Base-by-base conservation (phyloP, 2,797 vertebrate genomes). In the Poeciliopsis infans region DNA sequence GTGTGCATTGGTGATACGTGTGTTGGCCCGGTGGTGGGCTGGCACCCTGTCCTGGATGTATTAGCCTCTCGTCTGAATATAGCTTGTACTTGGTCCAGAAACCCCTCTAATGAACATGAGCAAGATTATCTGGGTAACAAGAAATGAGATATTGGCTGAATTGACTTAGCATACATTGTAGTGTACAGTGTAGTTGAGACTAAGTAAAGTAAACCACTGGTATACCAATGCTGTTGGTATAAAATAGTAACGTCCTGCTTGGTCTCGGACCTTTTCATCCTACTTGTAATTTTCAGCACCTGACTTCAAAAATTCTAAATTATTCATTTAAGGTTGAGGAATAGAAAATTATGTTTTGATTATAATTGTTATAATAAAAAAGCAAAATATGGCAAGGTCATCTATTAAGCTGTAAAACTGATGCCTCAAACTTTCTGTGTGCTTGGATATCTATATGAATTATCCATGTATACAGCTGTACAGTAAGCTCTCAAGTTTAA, bases 11-110 rank as follows among this genome's bases (percentile, higher is more conserved):
- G 23, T 45, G 66, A 45, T 23, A 43, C 2, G 39, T n/a, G 39
- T 25, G 64, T 39, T 68, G 36, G 36, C 36, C 36, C 18, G 25
- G 36, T 25, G 36, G 20, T 13, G 39, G 41, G 41, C 23, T 69
- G 39, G 66, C 66, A 69, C 45, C 10, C 66, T 43, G 66, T 43
- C 23, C 66, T 43, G 66, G 11, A 25, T 69, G 39, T n/a, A 69
- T 43, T n/a, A 69, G 66, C 66, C 66, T 69, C 41, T 69, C 3
- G 5, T 25, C 41, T 69, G 66, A 18, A 25, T 69, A 25, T 43
- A 13, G 39, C 66, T 69, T 45, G 39, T 25, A 69, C 66, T 69
- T n/a, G 10, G 36, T 68, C 66, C 66, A 43, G 66, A 68, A 68
- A 43, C 20, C 23, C 39, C 20, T 33, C 39, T 68, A 41, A 68